These are phyloP conservation scores for Zhuqinia jingwanae DNA, from an alignment of 2,888 invertebrate genomes.

Conservation along the genomic window DNA sequence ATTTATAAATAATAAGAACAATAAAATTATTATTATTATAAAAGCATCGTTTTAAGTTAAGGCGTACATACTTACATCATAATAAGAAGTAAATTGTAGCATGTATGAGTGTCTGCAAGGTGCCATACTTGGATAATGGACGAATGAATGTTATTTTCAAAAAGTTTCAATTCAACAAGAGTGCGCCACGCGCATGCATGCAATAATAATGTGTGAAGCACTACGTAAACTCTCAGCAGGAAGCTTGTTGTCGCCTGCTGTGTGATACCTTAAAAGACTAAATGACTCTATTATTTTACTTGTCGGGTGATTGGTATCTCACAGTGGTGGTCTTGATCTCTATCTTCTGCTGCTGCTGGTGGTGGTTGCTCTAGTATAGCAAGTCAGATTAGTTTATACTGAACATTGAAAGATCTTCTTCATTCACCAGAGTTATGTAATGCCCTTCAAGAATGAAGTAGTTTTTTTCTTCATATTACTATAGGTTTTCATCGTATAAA, in stretches of 20 bases:
- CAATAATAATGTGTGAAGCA: constrained; percentile 9
- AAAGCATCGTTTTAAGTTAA: too few species aligned
- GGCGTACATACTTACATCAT: too few species aligned
- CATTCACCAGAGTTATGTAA: neutral
- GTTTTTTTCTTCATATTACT: too few species aligned
- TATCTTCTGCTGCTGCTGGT: too few species aligned
- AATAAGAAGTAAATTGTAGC: too few species aligned
- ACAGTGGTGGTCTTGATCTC: constrained; percentile 11
- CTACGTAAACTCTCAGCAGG: constrained; percentile 56
- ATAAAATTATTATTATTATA: too few species aligned
- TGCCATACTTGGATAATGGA: too few species aligned
- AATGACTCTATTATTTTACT: constrained; percentile 62
- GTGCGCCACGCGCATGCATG: neutral
- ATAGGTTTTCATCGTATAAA: too few species aligned
- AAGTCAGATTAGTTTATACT: too few species aligned
- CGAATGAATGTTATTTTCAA: neutral
- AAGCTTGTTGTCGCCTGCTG: constrained; percentile 61
- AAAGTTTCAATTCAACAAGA: neutral
- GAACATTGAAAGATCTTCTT: neutral
- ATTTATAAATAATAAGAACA: too few species aligned
- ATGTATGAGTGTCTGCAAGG: too few species aligned
- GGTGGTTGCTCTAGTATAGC: too few species aligned
- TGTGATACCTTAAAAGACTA: constrained; percentile 56
- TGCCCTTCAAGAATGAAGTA: neutral
- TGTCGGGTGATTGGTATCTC: neutral